Evolutionary conservation across 2,113 vertebrate species (phyloP).

Genomic region (Coturnix japonica): DNA sequence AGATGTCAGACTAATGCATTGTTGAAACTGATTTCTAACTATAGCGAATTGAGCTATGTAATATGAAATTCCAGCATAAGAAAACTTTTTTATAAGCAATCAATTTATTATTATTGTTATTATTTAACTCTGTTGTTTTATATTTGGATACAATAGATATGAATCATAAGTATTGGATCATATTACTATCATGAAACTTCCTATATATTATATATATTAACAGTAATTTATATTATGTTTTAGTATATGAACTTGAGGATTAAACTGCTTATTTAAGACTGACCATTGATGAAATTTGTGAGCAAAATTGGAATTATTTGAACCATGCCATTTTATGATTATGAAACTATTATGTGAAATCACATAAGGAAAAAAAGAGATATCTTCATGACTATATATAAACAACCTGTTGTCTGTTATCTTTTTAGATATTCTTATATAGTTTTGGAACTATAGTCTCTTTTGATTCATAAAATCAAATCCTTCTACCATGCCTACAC

Average conservation of each 20-base stretch:
- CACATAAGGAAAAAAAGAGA: not conserved
- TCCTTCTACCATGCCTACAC: not conserved
- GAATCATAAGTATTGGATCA: not conserved
- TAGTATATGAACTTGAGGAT: not conserved
- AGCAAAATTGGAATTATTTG: not conserved
- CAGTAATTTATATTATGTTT: not conserved
- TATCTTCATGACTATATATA: not conserved
- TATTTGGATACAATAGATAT: not conserved
- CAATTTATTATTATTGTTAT: not conserved
- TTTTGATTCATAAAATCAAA: not conserved
- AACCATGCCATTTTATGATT: rapidly evolving
- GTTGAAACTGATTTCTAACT: constrained; percentile 4
- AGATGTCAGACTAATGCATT: not conserved
- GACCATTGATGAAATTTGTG: not conserved
- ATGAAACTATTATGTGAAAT: not conserved
- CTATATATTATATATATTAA: not conserved
- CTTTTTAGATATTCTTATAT: not conserved
- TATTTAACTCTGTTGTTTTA: not conserved
- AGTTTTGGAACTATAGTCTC: not conserved
- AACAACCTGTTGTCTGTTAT: not conserved
- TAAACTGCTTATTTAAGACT: not conserved
- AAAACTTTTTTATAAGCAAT: not conserved
- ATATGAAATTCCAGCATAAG: rapidly evolving
- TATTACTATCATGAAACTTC: not conserved
- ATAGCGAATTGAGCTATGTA: not conserved